Conservation (phyloP, 1,140 invertebrate species). For the Vollenhovia emeryi region DNA sequence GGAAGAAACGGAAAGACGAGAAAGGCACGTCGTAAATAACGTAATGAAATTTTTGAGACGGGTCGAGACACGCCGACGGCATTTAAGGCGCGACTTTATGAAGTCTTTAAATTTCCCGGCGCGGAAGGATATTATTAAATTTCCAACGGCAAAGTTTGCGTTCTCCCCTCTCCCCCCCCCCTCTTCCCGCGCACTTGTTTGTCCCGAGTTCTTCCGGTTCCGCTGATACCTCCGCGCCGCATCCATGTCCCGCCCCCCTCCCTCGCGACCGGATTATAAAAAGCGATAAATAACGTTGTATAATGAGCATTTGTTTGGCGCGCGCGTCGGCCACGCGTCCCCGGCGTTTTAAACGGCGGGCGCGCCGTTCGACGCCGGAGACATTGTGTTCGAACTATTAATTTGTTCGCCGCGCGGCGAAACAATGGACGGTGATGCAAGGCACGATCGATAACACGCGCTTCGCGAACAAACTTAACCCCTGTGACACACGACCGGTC, state of each 20-base stretch:
- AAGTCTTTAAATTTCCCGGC: conserved; percentile 55
- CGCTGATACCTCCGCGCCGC: conserved; percentile 10
- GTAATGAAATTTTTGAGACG: conserved; percentile 58
- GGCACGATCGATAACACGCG: conserved; percentile 32
- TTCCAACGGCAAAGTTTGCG: conserved; percentile 53
- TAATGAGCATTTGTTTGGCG: conserved; percentile 32
- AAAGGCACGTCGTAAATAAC: conserved; percentile 41
- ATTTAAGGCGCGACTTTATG: conserved; percentile 59
- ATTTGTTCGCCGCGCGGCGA: conserved; percentile 50
- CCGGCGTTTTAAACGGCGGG: conserved; percentile 6
- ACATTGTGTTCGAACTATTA: conserved; percentile 47
- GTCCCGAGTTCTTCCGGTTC: conserved; percentile 46
- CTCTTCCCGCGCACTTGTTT: conserved; percentile 23
- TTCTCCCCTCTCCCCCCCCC: background rate
- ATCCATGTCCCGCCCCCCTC: background rate
- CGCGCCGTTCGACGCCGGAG: conserved; percentile 15
- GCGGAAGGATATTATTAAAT: conserved; percentile 59
- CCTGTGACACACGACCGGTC: conserved; percentile 40
- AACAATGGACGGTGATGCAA: conserved; percentile 45
- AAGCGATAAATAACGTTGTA: conserved; percentile 48
- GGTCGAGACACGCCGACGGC: conserved; percentile 51
- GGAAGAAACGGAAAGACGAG: background rate
- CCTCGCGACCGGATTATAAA: conserved; percentile 32
- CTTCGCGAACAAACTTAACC: conserved; percentile 57
- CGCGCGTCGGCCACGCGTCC: background rate